Percentiles rank a stretch among this genome's conserved stretches.
Evolutionary conservation across 2,113 vertebrate species (phyloP).

Genomic region (Coturnix japonica): DNA sequence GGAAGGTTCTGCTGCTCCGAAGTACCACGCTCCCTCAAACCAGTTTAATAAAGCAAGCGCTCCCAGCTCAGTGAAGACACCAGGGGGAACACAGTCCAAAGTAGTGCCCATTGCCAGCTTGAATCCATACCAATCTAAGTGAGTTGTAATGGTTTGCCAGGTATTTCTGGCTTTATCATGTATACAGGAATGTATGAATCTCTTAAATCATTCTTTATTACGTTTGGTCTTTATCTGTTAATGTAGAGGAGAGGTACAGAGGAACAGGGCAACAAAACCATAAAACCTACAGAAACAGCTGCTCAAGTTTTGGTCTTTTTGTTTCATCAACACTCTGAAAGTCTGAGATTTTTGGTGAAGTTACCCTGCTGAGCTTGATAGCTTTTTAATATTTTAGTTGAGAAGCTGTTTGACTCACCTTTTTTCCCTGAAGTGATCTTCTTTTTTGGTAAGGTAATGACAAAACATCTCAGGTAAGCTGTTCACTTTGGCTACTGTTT

Average conservation of each 20-base stretch:
- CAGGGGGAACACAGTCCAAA: conserved; percentile 86
- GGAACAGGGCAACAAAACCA: neutral
- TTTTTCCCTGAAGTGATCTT: neutral
- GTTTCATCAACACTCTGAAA: neutral
- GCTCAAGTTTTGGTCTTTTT: neutral
- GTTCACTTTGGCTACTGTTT: conserved; percentile 40
- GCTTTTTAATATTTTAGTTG: conserved; percentile 32
- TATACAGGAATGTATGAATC: neutral
- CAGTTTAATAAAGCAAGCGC: conserved; percentile 79
- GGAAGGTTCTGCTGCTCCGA: conserved; percentile 67
- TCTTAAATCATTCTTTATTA: neutral
- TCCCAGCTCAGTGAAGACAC: conserved; percentile 72
- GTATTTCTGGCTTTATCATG: neutral
- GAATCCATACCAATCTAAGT: conserved; percentile 98
- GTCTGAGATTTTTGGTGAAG: neutral
- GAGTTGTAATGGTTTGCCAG: conserved; percentile 60
- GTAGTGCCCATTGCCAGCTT: conserved; percentile 94
- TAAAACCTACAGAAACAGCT: neutral
- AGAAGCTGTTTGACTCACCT: conserved; percentile 10
- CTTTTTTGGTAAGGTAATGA: conserved; percentile 29
- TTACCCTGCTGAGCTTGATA: neutral
- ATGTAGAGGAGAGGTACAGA: neutral
- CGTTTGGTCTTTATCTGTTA: neutral
- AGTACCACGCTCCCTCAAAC: conserved; percentile 77
- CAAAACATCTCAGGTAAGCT: conserved; percentile 49